These are phyloP conservation scores for Drosophila mojavensis DNA, from an alignment of 1,140 invertebrate genomes.

Conservation along the genomic window DNA sequence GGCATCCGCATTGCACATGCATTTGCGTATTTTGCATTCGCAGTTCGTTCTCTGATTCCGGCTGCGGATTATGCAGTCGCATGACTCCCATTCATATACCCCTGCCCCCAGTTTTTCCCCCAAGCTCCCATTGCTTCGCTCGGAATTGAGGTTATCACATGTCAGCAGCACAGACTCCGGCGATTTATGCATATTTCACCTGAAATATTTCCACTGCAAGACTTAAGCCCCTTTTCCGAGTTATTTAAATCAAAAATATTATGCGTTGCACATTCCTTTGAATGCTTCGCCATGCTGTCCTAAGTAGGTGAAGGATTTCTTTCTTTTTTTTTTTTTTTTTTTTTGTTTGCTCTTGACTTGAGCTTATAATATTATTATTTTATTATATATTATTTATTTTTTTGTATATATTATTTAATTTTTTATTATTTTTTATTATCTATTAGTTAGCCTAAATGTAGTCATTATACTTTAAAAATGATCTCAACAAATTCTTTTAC, in stretches of 20 bases:
- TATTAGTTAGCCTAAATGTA: no score
- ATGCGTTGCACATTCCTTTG: conserved; percentile 51
- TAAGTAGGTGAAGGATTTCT: neutral
- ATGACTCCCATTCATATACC: conserved; percentile 4
- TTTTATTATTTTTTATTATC: no score
- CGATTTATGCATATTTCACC: conserved; percentile 40
- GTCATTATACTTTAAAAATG: no score
- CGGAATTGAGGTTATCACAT: conserved; percentile 75
- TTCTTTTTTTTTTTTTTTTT: no score
- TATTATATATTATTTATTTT: no score
- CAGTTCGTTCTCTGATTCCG: conserved; percentile 39
- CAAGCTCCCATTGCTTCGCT: conserved; percentile 56
- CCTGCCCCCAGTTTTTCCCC: conserved; percentile 3
- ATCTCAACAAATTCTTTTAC: no score
- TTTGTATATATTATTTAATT: no score
- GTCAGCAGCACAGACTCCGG: conserved; percentile 63
- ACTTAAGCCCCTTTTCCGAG: conserved; percentile 18
- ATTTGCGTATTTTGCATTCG: conserved; percentile 64
- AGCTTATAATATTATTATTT: no score
- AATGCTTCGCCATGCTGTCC: neutral
- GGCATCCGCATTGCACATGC: conserved; percentile 25
- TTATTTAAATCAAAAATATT: conserved; percentile 53
- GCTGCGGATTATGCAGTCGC: conserved; percentile 65
- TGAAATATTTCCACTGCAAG: conserved; percentile 18
- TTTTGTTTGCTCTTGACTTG: no score